Evolutionary conservation across 2,888 invertebrate genomes (phyloP).

Genomic region (Hyppa rectilinea): DNA sequence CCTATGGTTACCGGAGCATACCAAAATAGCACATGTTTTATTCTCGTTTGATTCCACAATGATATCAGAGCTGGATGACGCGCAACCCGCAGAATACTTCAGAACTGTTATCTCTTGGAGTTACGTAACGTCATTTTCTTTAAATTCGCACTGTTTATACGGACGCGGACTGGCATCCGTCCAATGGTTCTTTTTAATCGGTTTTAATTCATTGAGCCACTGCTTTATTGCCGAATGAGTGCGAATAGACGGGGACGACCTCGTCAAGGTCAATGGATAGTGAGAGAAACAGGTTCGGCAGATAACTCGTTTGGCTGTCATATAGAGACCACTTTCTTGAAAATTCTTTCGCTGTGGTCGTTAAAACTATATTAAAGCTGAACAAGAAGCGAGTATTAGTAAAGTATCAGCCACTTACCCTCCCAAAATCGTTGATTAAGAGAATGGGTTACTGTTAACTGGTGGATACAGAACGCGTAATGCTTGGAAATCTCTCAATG

Average conservation of each 20-base stretch:
- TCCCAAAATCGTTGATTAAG: background rate
- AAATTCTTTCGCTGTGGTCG: conserved; percentile 53
- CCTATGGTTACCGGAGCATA: conserved; percentile 20
- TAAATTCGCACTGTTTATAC: conserved; percentile 88
- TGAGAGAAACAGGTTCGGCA: conserved; percentile 70
- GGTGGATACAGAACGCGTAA: background rate
- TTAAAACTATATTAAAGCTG: conserved; percentile 18
- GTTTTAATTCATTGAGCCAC: conserved; percentile 88
- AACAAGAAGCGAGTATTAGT: conserved; percentile 15
- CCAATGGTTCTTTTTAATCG: conserved; percentile 89
- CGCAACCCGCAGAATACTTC: conserved; percentile 60
- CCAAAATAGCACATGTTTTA: conserved; percentile 50
- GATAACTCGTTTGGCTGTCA: conserved; percentile 66
- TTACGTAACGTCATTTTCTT: conserved; percentile 88
- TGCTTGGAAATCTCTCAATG: background rate
- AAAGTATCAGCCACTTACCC: conserved; percentile 16
- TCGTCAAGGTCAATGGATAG: conserved; percentile 83
- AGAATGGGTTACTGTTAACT: background rate
- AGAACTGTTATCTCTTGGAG: conserved; percentile 68
- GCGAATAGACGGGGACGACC: conserved; percentile 84
- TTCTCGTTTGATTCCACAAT: conserved; percentile 44
- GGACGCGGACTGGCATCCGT: conserved; percentile 83
- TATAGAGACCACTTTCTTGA: conserved; percentile 66
- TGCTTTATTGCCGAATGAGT: conserved; percentile 84
- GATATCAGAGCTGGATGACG: conserved; percentile 58